Base-by-base conservation (phyloP, 1,140 invertebrate species). In the Littorina saxatilis region DNA sequence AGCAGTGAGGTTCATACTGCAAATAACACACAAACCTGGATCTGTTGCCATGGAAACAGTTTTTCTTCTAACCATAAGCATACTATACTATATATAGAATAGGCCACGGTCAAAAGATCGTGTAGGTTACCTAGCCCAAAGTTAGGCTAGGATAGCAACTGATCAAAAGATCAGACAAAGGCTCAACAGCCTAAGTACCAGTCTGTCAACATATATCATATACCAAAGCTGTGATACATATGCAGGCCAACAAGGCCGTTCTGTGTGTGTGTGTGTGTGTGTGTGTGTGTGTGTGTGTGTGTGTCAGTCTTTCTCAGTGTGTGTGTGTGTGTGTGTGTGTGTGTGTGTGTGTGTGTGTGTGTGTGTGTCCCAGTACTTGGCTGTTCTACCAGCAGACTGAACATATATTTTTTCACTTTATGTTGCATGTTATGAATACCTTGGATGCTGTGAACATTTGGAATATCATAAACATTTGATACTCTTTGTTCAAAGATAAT, bases 221-320 rank as follows among this genome's bases (percentile, higher is more conserved):
- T 58, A 4, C 4, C 7, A 32, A 5, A 4, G 32, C 35, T n/a
- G 5, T 4, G 29, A 32, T 68, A 32, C 35, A 32, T 32, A 32
- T 68, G 63, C 7, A 32, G 29, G 63, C 35, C 27, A 32, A 32
- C 7, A 32, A 32, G 63, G 29, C 27, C 35, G 63, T 68, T 68
- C 27, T 68, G 35, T 68, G 63, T 68, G 63, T 68, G 63, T 68
- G 35, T 68, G 63, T 68, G 63, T 58, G 55, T 58, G 55, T 58
- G 63, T 68, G 63, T 32, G 63, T 68, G 63, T 68, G 63, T 32
- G 63, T 68, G 63, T 68, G 63, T 32, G 63, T 68, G 63, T 68
- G n/a, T n/a, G n/a, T n/a, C n/a, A n/a, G n/a, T n/a, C n/a, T n/a
- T n/a, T n/a, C n/a, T n/a, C n/a, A n/a, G 63, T 7, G 63, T 68